These are phyloP conservation scores for Sarcophaga peregrina DNA, from an alignment of 1,140 invertebrate genomes.

Conservation along the genomic window DNA sequence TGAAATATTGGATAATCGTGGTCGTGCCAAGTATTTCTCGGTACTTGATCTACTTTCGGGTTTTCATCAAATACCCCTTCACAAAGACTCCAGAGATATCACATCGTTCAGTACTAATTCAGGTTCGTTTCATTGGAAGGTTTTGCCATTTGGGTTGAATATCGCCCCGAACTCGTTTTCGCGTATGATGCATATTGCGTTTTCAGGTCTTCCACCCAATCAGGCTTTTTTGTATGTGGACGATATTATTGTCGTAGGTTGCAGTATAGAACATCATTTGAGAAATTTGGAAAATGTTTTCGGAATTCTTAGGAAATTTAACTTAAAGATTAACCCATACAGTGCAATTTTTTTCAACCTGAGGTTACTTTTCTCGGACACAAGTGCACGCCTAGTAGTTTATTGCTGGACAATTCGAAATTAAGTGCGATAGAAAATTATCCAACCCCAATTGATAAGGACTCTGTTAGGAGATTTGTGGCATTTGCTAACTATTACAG, in stretches of 20 bases:
- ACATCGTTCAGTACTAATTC: slow-evolving; percentile 31
- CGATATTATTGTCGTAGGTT: slow-evolving; percentile 44
- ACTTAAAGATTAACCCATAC: slow-evolving; percentile 52
- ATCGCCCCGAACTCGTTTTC: too few species aligned
- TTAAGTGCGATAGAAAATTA: slow-evolving; percentile 49
- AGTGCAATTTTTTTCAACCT: slow-evolving; percentile 53
- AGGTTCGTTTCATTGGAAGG: slow-evolving; percentile 39
- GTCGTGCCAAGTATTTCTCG: slow-evolving; percentile 59
- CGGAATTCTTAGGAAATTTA: slow-evolving; percentile 44
- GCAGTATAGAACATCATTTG: too few species aligned
- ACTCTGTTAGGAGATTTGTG: slow-evolving; percentile 48
- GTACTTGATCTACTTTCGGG: too few species aligned
- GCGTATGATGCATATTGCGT: too few species aligned
- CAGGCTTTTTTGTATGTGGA: too few species aligned
- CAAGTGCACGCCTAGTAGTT: too few species aligned
- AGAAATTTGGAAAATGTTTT: slow-evolving; percentile 51
- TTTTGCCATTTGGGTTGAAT: slow-evolving; percentile 46
- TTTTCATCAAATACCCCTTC: slow-evolving; percentile 67
- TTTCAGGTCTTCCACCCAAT: too few species aligned
- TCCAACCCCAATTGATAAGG: slow-evolving; percentile 46
- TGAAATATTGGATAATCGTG: slow-evolving; percentile 49
- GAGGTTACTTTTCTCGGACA: slow-evolving; percentile 52
- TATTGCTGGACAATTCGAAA: too few species aligned
- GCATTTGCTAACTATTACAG: slow-evolving; percentile 24
- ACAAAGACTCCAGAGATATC: slow-evolving; percentile 56